Conservation (phyloP, 2,113 vertebrate species). For the Anseranas semipalmata region DNA sequence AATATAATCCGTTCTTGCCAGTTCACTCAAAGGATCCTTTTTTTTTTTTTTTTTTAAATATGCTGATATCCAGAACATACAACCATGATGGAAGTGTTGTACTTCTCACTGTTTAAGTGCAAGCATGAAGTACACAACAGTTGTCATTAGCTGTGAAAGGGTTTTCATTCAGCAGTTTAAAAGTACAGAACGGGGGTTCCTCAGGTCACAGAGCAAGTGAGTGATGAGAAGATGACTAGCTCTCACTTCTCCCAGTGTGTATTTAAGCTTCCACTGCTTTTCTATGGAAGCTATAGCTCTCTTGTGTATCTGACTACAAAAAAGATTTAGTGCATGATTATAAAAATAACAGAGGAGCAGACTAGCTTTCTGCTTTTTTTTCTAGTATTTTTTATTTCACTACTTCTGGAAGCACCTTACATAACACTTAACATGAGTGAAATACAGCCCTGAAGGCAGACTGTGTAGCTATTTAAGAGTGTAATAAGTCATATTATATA, state of each 20-base stretch:
- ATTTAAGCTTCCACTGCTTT: background rate
- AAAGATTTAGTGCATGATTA: background rate
- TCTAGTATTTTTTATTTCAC: background rate
- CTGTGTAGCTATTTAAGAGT: background rate
- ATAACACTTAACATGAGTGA: background rate
- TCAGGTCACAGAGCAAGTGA: constrained; percentile 25
- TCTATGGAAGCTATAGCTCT: background rate
- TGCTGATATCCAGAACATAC: background rate
- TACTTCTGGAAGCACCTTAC: background rate
- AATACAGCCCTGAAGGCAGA: background rate
- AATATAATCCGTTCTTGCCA: background rate
- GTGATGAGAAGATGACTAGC: background rate
- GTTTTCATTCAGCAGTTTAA: constrained; percentile 35
- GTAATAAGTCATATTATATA: background rate
- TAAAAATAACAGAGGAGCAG: background rate
- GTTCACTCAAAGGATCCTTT: background rate
- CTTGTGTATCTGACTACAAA: background rate
- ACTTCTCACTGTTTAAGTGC: background rate
- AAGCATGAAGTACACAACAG: background rate
- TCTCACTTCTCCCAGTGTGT: background rate
- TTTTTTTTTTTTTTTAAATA: background rate
- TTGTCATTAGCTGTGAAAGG: background rate
- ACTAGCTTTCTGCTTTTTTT: background rate
- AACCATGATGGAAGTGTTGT: background rate
- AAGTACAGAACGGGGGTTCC: background rate